Conservation (phyloP, 2,888 invertebrate genomes). For the Agrochola lota region DNA sequence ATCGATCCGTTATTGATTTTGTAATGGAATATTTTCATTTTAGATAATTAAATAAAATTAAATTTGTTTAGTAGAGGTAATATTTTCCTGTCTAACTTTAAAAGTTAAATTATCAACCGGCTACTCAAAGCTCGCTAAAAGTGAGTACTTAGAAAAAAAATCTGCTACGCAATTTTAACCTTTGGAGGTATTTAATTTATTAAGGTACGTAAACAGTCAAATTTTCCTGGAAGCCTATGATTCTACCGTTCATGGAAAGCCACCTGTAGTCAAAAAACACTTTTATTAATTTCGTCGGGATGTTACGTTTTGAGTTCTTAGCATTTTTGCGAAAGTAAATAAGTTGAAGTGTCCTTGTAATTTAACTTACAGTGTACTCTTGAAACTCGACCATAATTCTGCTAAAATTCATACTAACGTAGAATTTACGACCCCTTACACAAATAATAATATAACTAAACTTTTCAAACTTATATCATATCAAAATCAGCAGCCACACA, state of each 20-base stretch:
- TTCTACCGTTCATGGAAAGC: neutral
- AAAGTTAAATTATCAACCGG: neutral
- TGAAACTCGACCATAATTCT: neutral
- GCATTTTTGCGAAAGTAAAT: constrained; percentile 12
- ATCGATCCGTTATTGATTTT: neutral
- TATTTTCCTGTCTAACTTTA: neutral
- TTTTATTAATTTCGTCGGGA: constrained; percentile 34
- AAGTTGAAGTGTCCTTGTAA: neutral
- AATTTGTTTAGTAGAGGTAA: neutral
- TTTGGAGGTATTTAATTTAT: constrained; percentile 26
- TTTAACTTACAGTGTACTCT: neutral
- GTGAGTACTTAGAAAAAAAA: neutral
- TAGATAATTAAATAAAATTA: neutral
- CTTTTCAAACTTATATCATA: neutral
- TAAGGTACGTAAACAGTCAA: constrained; percentile 17
- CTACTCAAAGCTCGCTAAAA: neutral
- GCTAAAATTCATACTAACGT: neutral
- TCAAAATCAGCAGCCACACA: neutral
- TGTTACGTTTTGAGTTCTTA: neutral
- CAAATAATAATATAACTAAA: neutral
- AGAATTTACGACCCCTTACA: neutral
- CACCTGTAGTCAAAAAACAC: constrained; percentile 28
- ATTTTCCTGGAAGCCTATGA: constrained; percentile 3
- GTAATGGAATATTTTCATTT: too few species aligned
- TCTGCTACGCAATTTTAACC: neutral